A percentile compares a stretch with the other conserved stretches of the same genome.
Evolutionary conservation across 2,888 invertebrate genomes (phyloP).

Genomic region (Erebia aethiops): DNA sequence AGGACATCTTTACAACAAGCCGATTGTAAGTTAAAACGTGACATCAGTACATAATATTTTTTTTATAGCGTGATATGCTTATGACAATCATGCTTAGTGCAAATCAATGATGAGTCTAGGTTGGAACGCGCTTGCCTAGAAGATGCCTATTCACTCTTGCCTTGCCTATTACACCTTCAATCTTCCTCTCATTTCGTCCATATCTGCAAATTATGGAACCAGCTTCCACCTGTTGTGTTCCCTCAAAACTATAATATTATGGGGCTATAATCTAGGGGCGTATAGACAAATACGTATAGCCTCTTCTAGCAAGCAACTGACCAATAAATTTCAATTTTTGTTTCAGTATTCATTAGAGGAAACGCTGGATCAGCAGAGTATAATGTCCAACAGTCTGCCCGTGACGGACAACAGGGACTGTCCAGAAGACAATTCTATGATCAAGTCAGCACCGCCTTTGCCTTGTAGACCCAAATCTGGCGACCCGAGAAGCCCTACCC

Average conservation of each 20-base stretch:
- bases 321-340: not conserved
- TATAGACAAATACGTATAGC: too few species aligned
- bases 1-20: constrained; percentile 89
- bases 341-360: constrained; percentile 69
- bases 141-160: too few species aligned
- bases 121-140: too few species aligned
- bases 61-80: too few species aligned
- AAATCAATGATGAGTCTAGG: too few species aligned
- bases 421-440: constrained; percentile 58
- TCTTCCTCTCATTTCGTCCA: not conserved
- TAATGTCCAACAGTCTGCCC: constrained; percentile 70
- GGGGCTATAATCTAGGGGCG: too few species aligned
- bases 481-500: constrained; percentile 71
- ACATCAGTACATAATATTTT: not conserved
- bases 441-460: constrained; percentile 70
- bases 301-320: too few species aligned
- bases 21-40: constrained; percentile 76
- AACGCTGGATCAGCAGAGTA: constrained; percentile 53
- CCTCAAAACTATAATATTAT: too few species aligned
- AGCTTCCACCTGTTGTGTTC: too few species aligned
- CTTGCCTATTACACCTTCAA: too few species aligned
- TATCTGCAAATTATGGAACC: too few species aligned
- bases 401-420: constrained; percentile 55
- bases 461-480: constrained; percentile 70
- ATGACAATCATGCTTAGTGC: too few species aligned